phyloP scores from a whole-genome alignment of 2,113 vertebrate genomes.

The Alectura lathami region DNA sequence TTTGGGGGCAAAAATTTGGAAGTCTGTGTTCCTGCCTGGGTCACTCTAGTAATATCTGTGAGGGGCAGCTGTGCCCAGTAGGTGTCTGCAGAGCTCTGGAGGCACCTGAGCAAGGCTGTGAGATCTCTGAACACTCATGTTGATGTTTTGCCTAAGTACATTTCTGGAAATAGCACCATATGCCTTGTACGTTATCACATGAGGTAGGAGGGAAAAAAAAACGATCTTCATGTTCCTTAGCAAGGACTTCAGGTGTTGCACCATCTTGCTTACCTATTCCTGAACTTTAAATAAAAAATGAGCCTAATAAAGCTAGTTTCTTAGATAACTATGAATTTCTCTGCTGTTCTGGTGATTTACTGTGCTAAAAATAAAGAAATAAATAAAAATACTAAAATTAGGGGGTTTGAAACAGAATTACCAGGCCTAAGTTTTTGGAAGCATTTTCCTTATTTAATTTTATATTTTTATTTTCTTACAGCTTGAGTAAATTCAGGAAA shows the following conservation, averaged over 20 bases:
- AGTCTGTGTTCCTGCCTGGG: background rate
- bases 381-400: background rate
- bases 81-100: background rate
- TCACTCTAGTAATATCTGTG: background rate
- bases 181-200: background rate
- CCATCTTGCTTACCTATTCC: background rate
- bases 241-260: background rate
- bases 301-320: background rate
- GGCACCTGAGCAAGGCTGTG: fast-evolving
- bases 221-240: background rate
- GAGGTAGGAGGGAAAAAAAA: background rate
- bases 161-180: background rate
- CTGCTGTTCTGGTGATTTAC: background rate
- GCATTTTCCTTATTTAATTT: background rate
- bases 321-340: background rate
- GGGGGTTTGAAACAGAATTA: background rate
- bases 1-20: background rate
- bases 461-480: background rate
- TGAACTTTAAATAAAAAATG: background rate
- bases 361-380: background rate
- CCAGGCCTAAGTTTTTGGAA: background rate
- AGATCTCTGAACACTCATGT: background rate
- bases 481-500: background rate
- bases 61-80: background rate
- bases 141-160: background rate